Percentiles rank a stretch among this genome's conserved stretches.
Conservation (phyloP, 2,888 invertebrate species). For the Cheilosia urbana region DNA sequence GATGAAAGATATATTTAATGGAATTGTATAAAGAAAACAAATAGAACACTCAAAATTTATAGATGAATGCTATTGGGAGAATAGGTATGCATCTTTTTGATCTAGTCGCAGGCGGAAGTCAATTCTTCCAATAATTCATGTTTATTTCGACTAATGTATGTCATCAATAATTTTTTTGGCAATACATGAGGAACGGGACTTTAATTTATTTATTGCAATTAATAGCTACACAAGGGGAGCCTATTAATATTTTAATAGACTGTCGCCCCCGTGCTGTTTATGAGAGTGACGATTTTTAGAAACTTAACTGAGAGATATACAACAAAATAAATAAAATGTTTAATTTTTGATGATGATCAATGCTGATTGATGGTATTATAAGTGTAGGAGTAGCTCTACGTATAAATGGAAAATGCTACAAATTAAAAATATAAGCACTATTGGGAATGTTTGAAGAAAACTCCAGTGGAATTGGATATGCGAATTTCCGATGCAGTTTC, state of each 20-base stretch:
- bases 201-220: not conserved
- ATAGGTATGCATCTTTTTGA: not conserved
- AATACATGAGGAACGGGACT: no score
- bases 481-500: no score
- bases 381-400: no score
- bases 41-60: not conserved
- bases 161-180: conserved; percentile 8
- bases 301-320: no score
- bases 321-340: no score
- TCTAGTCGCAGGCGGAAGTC: not conserved
- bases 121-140: not conserved
- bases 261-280: no score
- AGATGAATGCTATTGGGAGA: not conserved
- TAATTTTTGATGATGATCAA: no score
- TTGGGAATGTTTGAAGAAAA: no score
- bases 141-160: conserved; percentile 27
- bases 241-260: not conserved
- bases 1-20: conserved; percentile 6
- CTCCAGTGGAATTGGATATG: no score
- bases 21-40: not conserved
- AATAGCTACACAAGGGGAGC: not conserved
- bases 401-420: no score
- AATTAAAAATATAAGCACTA: no score
- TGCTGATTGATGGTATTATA: no score
- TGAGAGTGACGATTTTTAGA: not conserved